Conservation (phyloP, 2,113 vertebrate species). For the Centropristis striata region DNA sequence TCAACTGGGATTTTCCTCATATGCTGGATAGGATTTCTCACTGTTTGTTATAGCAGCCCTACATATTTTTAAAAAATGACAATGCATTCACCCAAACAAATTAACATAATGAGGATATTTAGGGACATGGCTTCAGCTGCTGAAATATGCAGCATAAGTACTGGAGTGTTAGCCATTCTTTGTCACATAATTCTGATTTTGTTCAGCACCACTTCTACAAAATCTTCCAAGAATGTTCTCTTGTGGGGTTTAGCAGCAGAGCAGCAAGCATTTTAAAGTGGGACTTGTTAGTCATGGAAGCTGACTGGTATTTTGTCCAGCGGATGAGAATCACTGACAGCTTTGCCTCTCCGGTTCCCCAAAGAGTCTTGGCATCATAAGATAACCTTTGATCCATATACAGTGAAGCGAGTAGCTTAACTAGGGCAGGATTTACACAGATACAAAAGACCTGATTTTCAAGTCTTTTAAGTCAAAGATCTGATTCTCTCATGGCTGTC, state of each 20-base stretch:
- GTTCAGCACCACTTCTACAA: conserved; percentile 4
- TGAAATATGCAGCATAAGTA: not conserved
- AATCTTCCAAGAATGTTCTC: not conserved
- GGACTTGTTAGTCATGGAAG: conserved; percentile 48
- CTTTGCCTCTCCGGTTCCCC: conserved; percentile 33
- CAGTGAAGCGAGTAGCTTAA: conserved; percentile 57
- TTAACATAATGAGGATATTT: not conserved
- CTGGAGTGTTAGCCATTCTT: not conserved
- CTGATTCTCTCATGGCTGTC: conserved; percentile 33
- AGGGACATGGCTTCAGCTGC: not conserved
- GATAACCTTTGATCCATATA: conserved; percentile 67
- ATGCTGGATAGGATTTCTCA: not conserved
- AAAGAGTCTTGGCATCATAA: conserved; percentile 48
- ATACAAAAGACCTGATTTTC: conserved; percentile 62
- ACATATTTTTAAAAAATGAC: not conserved
- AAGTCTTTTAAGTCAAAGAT: conserved; percentile 59
- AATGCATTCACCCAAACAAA: not conserved
- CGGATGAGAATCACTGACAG: conserved; percentile 40
- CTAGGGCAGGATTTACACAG: conserved; percentile 59
- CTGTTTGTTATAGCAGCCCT: not conserved
- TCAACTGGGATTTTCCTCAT: not conserved
- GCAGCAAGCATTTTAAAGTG: conserved; percentile 38
- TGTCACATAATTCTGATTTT: conserved; percentile 7
- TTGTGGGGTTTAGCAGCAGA: conserved; percentile 9
- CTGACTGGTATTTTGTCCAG: conserved; percentile 56